Evolutionary conservation across 2,113 vertebrate species (phyloP), one percentile per base, ranked within the genome.

Genomic region (Scartelaos histophorus): DNA sequence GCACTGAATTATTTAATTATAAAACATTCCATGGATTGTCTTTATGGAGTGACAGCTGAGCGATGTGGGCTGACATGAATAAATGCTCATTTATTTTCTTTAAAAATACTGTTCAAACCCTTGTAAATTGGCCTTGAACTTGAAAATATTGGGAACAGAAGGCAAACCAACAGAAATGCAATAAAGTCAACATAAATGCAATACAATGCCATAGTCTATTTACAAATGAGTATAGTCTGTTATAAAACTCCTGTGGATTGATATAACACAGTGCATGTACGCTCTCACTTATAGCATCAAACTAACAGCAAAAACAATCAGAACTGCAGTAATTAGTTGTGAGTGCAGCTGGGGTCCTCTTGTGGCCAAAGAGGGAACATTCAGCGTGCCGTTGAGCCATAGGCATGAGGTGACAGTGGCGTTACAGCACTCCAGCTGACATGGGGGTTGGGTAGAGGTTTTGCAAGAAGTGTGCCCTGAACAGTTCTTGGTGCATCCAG

Each of bases 401-500:
- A 96, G 92, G 67, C 95, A 96, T 75, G 94, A 95, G 6, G 73
- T 76, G 0, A 19, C 54, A 0, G 69, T 89, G 1, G 94, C 92
- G 0, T 78, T 89, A 81, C 94, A 96, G 90, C 93, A 94, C 77
- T 95, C 95, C 24, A 93, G 91, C 53, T 82, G 80, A 70, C 94
- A 95, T n/a, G 85, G 70, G 17, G 79, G 69, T 12, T 53, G 13
- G 4, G 76, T 51, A 0, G 81, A 35, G 0, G 17, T 0, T 0
- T 67, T 25, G 68, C 95, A 95, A 7, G 75, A 61, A 0, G 82
- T 78, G 58, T 83, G 0, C 9, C 7, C 49, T 3, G 85, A 85
- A 70, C 94, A 96, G 77, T 88, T 86, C 16, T 68, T 84, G 71
- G 89, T 89, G 7, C 94, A 95, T 51, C 93, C 90, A 0, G 87